Evolutionary conservation across 2,888 invertebrate genomes (phyloP), one percentile per base, ranked within the genome.

Genomic region (Odontocolon sp.): DNA sequence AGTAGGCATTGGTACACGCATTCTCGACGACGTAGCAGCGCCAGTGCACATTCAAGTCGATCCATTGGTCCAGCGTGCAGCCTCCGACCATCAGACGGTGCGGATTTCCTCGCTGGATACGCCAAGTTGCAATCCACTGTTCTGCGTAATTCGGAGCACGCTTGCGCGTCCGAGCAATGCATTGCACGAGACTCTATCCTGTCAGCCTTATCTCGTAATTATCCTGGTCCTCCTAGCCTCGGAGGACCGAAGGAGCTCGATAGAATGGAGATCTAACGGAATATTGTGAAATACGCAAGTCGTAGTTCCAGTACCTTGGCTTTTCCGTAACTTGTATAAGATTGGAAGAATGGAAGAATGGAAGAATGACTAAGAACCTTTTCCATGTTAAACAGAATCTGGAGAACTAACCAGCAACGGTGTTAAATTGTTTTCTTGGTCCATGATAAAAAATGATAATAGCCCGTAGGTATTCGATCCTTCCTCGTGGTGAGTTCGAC

Each of bases 151-250:
- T 52, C 69, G 64, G 38, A 69, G 64, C 59, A 54, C 69, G 64
- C 66, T 61, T 38, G 23, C 11, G 23, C 64, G 64, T 64, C 23
- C 50, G 33, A 14, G 26, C 64, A 23, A 61, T 54, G 47, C 66
- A 54, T 70, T 52, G 14, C 36, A 9, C 26, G 26, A 11, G 11
- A 26, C 23, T 14, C 36, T 36, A 54, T 59, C 59, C 59, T 42
- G 70, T 70, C 61, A 31, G 59, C 76, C 52, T 66, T 66, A 70
- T 56, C 70, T 54, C 61, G 76, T 54, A 70, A 76, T 76, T 76
- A 76, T 61, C 70, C 45, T 21, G 38, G 36, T 36, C 59, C 61
- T 61, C 70, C 45, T 21, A 31, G 36, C 45, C 59, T 66, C 75
- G 61, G 38, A 45, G 28, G 50, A 52, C 57, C 38, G 47, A 47